Evolutionary conservation across 2,888 invertebrate genomes (phyloP).

Genomic region (Cenopis cana): DNA sequence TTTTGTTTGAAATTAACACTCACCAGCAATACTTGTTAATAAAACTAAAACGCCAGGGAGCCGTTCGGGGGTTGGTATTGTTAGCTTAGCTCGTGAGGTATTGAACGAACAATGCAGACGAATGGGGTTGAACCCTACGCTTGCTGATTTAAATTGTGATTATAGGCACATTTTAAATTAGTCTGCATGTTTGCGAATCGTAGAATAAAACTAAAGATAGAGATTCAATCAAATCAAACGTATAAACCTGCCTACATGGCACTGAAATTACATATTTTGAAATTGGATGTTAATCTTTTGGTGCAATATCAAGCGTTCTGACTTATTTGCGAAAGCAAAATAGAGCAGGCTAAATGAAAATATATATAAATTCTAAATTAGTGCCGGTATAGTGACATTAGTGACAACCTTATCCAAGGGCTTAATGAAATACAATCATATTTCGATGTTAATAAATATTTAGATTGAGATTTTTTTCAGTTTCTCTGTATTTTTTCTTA

Average conservation of each 20-base stretch:
- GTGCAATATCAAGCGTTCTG: neutral
- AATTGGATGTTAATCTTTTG: neutral
- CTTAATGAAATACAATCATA: too few species aligned
- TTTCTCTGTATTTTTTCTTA: neutral
- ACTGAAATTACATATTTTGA: neutral
- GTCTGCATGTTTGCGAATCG: conserved; percentile 23
- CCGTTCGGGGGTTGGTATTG: conserved; percentile 51
- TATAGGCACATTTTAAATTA: conserved; percentile 52
- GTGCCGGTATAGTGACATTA: too few species aligned
- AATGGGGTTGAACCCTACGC: conserved; percentile 60
- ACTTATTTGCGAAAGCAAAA: neutral
- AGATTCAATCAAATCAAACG: neutral
- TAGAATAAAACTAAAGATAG: conserved; percentile 33
- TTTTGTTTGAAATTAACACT: conserved; percentile 42
- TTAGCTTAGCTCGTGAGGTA: conserved; percentile 57
- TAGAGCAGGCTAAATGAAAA: neutral
- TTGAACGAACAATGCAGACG: conserved; percentile 59
- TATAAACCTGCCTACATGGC: neutral
- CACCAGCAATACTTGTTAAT: conserved; percentile 31
- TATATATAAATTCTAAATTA: too few species aligned
- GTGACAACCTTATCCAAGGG: too few species aligned
- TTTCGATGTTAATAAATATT: too few species aligned
- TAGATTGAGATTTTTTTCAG: too few species aligned
- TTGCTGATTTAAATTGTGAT: conserved; percentile 57
- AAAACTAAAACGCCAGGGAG: conserved; percentile 33